Conservation (phyloP, 2,797 vertebrate species). For the Agapornis canus region DNA sequence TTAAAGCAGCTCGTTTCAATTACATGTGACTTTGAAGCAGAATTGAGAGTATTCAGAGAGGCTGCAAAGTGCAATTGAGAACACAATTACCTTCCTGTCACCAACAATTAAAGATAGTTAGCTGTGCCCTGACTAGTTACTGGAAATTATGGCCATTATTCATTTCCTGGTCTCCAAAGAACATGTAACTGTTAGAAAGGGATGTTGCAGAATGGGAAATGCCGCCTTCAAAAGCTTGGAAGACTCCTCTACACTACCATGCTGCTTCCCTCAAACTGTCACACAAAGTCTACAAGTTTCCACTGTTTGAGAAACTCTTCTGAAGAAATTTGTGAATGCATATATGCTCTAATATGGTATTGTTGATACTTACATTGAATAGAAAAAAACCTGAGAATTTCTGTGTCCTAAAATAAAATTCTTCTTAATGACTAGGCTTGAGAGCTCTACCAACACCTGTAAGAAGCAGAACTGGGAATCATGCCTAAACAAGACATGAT, state of each 20-base stretch:
- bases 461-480: background rate
- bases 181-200: background rate
- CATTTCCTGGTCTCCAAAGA: background rate
- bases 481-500: background rate
- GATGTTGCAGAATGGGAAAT: background rate
- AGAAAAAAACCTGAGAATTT: background rate
- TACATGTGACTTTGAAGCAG: background rate
- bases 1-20: background rate
- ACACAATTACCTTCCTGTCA: background rate
- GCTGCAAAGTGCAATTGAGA: background rate
- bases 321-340: background rate
- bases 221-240: background rate
- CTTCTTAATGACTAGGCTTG: background rate
- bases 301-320: background rate
- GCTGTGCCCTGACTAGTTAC: background rate
- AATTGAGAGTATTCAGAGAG: background rate
- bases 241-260: background rate
- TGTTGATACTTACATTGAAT: background rate
- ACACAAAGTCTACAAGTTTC: background rate
- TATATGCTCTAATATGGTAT: background rate
- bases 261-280: background rate
- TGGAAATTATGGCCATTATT: background rate
- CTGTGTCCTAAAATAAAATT: background rate
- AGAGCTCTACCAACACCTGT: background rate
- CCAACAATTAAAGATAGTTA: background rate